Percentiles rank a stretch among this genome's conserved stretches.
These are phyloP conservation scores for Chelon labrosus DNA, from an alignment of 2,797 vertebrate species.

Conservation along the genomic window DNA sequence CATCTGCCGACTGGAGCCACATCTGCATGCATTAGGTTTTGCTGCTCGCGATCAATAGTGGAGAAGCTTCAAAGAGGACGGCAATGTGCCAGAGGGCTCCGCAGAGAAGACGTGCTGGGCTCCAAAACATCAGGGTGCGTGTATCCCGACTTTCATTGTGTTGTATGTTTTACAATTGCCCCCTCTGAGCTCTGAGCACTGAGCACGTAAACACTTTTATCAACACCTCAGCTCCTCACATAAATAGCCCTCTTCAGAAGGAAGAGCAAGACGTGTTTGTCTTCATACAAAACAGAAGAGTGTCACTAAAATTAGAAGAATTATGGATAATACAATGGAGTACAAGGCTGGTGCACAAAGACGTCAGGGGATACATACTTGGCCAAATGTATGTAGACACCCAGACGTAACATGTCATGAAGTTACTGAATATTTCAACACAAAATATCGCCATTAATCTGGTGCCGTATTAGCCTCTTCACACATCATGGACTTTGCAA, in stretches of 20 bases:
- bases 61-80: slow-evolving; percentile 71
- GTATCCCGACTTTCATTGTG: slow-evolving; percentile 56
- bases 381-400: not conserved
- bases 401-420: not conserved
- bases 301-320: slow-evolving; percentile 9
- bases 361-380: not conserved
- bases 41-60: slow-evolving; percentile 68
- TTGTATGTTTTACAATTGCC: slow-evolving; percentile 64
- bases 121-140: slow-evolving; percentile 40
- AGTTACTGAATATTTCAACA: not conserved
- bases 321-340: not conserved
- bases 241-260: slow-evolving; percentile 30
- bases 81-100: slow-evolving; percentile 63
- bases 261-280: slow-evolving; percentile 1
- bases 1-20: slow-evolving; percentile 43
- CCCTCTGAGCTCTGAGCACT: slow-evolving; percentile 39
- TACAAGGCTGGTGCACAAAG: not conserved
- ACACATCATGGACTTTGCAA: not conserved
- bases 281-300: slow-evolving; percentile 11
- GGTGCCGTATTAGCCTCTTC: slow-evolving; percentile 4
- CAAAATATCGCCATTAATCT: not conserved
- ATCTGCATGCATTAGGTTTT: slow-evolving; percentile 68
- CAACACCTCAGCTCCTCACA: slow-evolving; percentile 54
- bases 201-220: slow-evolving; percentile 54
- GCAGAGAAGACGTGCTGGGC: slow-evolving; percentile 42